These are phyloP conservation scores for Drosophila ambigua DNA, from an alignment of 1,140 invertebrate species.

Conservation along the genomic window DNA sequence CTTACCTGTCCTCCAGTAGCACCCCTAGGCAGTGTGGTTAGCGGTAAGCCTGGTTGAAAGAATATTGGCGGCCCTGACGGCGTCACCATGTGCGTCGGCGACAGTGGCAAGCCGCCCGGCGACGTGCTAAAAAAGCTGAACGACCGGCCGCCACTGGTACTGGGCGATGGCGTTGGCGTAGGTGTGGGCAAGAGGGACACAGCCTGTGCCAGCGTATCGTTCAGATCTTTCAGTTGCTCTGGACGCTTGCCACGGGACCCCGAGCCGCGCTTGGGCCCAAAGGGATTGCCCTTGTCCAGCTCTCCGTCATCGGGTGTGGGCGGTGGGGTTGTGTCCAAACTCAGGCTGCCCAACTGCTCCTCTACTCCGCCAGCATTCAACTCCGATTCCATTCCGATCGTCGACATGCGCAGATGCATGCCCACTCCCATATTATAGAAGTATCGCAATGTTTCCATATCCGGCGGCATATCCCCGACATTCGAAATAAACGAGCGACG, in stretches of 20 bases:
- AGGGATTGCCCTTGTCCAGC: not conserved
- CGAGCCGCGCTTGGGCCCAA: constrained; percentile 22
- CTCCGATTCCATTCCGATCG: too few species aligned
- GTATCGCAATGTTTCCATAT: constrained; percentile 86
- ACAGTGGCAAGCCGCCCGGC: constrained; percentile 1
- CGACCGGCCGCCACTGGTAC: constrained; percentile 40
- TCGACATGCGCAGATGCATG: constrained; percentile 72
- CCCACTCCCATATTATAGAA: constrained; percentile 89
- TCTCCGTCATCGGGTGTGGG: constrained; percentile 40
- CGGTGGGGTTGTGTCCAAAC: constrained; percentile 38
- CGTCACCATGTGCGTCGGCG: constrained; percentile 18
- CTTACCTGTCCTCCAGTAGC: constrained; percentile 32
- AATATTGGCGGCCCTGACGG: constrained; percentile 39
- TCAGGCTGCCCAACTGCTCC: not conserved
- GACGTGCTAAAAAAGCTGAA: constrained; percentile 47
- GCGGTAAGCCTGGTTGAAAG: constrained; percentile 34
- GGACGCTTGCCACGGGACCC: constrained; percentile 51
- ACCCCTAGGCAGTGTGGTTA: not conserved
- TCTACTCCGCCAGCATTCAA: constrained; percentile 11
- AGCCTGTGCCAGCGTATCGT: constrained; percentile 30
- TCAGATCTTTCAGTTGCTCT: constrained; percentile 48
- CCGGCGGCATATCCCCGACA: constrained; percentile 86
- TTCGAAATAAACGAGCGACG: constrained; percentile 84
- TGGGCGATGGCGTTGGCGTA: constrained; percentile 58
- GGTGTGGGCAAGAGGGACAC: constrained; percentile 46